phyloP scores from a whole-genome alignment of 2,888 invertebrate genomes.

The Melipona beecheii region DNA sequence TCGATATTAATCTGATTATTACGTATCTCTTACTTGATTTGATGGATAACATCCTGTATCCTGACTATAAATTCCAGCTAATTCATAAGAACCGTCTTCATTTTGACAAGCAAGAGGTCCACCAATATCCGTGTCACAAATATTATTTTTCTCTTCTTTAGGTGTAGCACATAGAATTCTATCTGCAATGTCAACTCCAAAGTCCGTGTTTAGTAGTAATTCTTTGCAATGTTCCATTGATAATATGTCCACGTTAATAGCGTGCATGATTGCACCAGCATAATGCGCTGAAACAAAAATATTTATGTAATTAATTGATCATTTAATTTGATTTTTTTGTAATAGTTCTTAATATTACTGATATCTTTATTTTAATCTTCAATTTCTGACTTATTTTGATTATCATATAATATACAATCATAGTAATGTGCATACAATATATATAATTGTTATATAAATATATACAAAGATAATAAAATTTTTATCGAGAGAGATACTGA shows the following conservation, averaged over 20 bases:
- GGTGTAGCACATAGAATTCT: slow-evolving; percentile 90
- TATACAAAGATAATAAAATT: neutral
- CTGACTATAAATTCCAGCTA: slow-evolving; percentile 91
- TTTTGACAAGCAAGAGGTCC: slow-evolving; percentile 92
- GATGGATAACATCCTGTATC: slow-evolving; percentile 88
- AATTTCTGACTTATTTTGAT: neutral
- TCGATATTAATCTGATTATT: too few relatives aligned
- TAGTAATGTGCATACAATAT: neutral
- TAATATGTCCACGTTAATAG: slow-evolving; percentile 88
- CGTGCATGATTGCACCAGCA: slow-evolving; percentile 91
- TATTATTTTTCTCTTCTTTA: slow-evolving; percentile 87
- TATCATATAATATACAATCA: neutral
- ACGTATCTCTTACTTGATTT: slow-evolving; percentile 76
- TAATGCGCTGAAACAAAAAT: slow-evolving; percentile 87
- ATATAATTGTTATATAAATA: neutral
- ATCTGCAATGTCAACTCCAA: slow-evolving; percentile 86
- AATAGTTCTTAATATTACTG: too few relatives aligned
- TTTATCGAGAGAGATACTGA: neutral
- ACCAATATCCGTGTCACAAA: slow-evolving; percentile 93
- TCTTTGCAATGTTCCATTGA: slow-evolving; percentile 87
- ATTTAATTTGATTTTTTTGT: neutral
- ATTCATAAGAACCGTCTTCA: slow-evolving; percentile 88
- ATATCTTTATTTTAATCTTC: too few relatives aligned
- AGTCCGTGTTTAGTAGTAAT: slow-evolving; percentile 86
- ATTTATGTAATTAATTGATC: neutral